phyloP scores from a whole-genome alignment of 1,140 invertebrate genomes.

The Brachionus rotundiformis region DNA sequence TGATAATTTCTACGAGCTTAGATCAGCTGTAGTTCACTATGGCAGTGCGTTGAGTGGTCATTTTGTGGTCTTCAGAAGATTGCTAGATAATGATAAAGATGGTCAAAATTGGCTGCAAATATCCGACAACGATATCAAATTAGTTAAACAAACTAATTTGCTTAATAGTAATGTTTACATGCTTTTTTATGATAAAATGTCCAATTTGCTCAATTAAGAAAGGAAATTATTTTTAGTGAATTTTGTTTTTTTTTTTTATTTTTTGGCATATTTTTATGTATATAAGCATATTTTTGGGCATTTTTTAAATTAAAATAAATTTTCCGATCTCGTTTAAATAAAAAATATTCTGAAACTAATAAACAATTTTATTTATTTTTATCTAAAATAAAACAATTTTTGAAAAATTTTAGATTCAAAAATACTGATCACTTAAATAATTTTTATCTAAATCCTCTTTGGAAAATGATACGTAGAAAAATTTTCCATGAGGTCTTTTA shows the following conservation, averaged over 20 bases:
- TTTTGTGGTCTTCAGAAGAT: conserved; percentile 10
- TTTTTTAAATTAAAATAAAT: not conserved
- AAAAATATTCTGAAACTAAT: not conserved
- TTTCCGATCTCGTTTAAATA: not conserved
- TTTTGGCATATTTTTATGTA: not conserved
- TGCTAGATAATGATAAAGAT: not conserved
- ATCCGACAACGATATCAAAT: conserved; percentile 48
- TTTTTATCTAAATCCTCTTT: too few species aligned
- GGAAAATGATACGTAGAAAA: too few species aligned
- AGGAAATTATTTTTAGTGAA: not conserved
- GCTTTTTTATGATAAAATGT: conserved; percentile 47
- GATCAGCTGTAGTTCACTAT: conserved; percentile 44
- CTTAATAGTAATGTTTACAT: conserved; percentile 51
- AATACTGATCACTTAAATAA: too few species aligned
- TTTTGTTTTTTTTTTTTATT: not conserved
- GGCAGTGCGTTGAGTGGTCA: conserved; percentile 37
- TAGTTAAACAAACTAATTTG: conserved; percentile 12
- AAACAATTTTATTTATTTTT: too few species aligned
- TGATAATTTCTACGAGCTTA: conserved; percentile 42
- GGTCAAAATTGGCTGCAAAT: conserved; percentile 40
- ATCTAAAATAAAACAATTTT: not conserved
- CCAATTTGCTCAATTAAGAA: not conserved
- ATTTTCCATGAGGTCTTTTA: too few species aligned
- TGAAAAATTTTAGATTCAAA: too few species aligned
- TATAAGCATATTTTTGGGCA: not conserved